Percentiles rank a stretch among this genome's conserved stretches.
Evolutionary conservation across 92 coral and sea anemone genomes (phyloP).

Genomic region (Epizoanthus rinbou): DNA sequence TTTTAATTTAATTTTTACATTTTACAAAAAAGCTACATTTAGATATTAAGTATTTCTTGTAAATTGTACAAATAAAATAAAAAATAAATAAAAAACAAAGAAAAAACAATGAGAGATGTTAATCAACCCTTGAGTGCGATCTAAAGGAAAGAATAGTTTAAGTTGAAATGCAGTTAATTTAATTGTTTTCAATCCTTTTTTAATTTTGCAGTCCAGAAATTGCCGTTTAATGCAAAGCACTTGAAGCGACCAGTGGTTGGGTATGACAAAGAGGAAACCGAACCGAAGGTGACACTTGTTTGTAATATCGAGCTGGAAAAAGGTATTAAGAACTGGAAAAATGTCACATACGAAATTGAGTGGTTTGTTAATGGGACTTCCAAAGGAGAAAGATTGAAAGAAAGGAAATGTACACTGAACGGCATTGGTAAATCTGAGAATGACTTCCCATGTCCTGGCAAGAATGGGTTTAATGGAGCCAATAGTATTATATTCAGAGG

Average conservation of each 20-base stretch:
- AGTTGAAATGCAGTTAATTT: too few relatives aligned
- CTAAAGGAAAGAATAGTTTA: too few relatives aligned
- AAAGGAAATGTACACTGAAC: neutral
- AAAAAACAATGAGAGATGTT: too few relatives aligned
- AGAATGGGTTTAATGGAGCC: conserved; percentile 23
- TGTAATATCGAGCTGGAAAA: conserved; percentile 30
- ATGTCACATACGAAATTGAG: conserved; percentile 30
- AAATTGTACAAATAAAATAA: too few relatives aligned
- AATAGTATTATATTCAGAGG: neutral
- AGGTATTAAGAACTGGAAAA: conserved; percentile 11
- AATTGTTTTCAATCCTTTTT: neutral
- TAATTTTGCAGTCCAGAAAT: neutral
- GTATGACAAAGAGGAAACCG: conserved; percentile 17
- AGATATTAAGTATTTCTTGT: too few relatives aligned
- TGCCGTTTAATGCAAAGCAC: conserved; percentile 15
- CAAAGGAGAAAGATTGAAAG: neutral
- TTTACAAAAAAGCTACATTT: too few relatives aligned
- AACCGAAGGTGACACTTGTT: neutral
- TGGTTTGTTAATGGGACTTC: conserved; percentile 20
- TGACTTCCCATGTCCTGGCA: conserved; percentile 27
- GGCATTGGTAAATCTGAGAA: conserved; percentile 1
- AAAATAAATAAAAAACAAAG: too few relatives aligned
- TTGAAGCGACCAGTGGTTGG: conserved; percentile 22
- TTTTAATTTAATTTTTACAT: too few relatives aligned
- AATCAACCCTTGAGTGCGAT: too few relatives aligned